Evolutionary conservation across 2,888 invertebrate species (phyloP), one percentile per base, ranked within the genome.

Genomic region (Tanypteryx hageni): DNA sequence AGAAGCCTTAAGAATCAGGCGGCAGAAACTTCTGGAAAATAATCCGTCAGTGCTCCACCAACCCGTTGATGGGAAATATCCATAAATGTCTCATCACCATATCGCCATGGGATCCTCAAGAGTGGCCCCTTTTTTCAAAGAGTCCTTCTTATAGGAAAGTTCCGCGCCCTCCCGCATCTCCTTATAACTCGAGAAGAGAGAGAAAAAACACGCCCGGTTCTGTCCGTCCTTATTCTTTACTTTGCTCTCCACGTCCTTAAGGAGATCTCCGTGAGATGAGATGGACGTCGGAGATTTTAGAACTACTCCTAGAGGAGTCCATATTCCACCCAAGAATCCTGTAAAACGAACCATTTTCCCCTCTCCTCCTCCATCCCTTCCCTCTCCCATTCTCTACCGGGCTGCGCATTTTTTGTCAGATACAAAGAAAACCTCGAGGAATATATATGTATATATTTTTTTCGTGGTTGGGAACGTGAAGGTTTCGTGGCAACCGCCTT

Each of bases 221-320:
- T 76, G 22, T 27, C 11, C 76, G 22, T 14, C 22, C n/a, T 64
- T n/a, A 16, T n/a, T 8, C 64, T 64, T 64, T n/a, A 5, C 64
- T 64, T 68, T 8, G 0, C 68, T 68, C 5, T n/a, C 44, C 44
- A 18, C 16, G 10, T 22, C 68, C 68, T 68, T 68, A 22, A 18
- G 64, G 64, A 76, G 76, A 76, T 76, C 76, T 76, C 27, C 76
- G 76, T 76, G 76, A 76, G 76, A 76, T 76, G 76, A 76, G 76
- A 76, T 76, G 76, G 76, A 76, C 76, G 76, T 27, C 22, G 76
- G 76, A 76, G 76, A 76, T 76, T 76, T 76, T 76, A 76, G 76
- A 76, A 76, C 76, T 76, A 11, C 76, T 14, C 76, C 44, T 44
- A 3, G 27, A 76, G 10, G 76, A 76, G 76, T 76, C 76, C 76